Conservation (phyloP, 2,113 vertebrate species). For the Coptodon bakossiorum region DNA sequence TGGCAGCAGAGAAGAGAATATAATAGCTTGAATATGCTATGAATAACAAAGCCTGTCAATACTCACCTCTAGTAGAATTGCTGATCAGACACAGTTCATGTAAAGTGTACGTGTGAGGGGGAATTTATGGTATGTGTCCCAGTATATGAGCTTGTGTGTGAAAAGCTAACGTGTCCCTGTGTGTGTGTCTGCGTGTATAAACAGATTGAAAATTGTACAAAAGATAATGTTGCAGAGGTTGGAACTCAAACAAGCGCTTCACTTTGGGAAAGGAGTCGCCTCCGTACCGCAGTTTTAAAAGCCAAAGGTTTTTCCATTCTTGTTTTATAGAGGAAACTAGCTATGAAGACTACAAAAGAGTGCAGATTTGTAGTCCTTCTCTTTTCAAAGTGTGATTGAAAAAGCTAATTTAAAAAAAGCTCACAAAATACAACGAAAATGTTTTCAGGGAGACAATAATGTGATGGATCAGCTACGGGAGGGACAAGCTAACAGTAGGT, state of each 20-base stretch:
- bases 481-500: not conserved
- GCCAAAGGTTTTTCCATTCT: not conserved
- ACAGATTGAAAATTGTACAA: not conserved
- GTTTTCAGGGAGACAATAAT: not conserved
- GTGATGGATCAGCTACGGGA: not conserved
- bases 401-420: not conserved
- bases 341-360: not conserved
- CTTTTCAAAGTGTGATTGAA: not conserved
- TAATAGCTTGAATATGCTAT: constrained; percentile 68
- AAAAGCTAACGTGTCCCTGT: not conserved
- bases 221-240: not conserved
- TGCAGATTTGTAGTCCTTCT: not conserved
- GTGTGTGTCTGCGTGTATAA: not conserved
- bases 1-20: constrained; percentile 60
- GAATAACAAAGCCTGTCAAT: constrained; percentile 73
- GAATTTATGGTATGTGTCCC: constrained; percentile 49
- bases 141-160: not conserved
- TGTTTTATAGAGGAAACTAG: not conserved
- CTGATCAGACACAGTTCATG: constrained; percentile 67
- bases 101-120: constrained; percentile 33
- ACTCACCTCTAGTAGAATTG: constrained; percentile 62
- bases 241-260: not conserved
- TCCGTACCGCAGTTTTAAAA: not conserved
- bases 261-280: not conserved
- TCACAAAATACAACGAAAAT: not conserved